A percentile compares a stretch with the other conserved stretches of the same genome.
These are phyloP conservation scores for Rhea americana DNA, from an alignment of 2,113 vertebrate genomes.

Conservation along the genomic window DNA sequence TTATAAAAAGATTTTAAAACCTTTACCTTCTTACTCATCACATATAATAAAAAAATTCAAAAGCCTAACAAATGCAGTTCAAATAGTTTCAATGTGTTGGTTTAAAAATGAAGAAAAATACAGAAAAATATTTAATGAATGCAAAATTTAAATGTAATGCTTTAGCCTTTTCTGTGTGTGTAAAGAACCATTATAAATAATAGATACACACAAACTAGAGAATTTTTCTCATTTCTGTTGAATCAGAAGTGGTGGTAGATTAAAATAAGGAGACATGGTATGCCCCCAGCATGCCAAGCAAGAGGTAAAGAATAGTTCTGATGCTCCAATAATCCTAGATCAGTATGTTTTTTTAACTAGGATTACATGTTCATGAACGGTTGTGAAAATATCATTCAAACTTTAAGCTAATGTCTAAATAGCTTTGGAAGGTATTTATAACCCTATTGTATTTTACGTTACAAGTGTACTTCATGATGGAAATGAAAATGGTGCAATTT, in stretches of 20 bases:
- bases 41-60: not conserved
- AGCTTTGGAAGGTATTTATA: not conserved
- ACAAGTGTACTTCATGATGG: not conserved
- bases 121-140: not conserved
- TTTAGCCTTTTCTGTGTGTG: not conserved
- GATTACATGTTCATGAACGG: not conserved
- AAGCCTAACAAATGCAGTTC: not conserved
- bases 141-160: not conserved
- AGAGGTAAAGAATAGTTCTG: not conserved
- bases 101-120: not conserved
- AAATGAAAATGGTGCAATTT: not conserved
- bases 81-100: not conserved
- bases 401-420: not conserved
- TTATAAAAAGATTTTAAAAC: not conserved
- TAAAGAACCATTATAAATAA: not conserved
- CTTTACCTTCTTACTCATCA: not conserved
- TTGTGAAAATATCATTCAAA: not conserved
- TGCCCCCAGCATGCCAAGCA: not conserved
- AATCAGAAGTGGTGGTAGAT: not conserved
- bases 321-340: not conserved
- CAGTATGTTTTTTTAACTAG: fast-evolving
- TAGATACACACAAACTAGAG: not conserved
- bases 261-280: fast-evolving
- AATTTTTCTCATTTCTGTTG: not conserved
- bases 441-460: not conserved